Conservation (phyloP, 2,797 vertebrate genomes). For the Chaunax sp. region DNA sequence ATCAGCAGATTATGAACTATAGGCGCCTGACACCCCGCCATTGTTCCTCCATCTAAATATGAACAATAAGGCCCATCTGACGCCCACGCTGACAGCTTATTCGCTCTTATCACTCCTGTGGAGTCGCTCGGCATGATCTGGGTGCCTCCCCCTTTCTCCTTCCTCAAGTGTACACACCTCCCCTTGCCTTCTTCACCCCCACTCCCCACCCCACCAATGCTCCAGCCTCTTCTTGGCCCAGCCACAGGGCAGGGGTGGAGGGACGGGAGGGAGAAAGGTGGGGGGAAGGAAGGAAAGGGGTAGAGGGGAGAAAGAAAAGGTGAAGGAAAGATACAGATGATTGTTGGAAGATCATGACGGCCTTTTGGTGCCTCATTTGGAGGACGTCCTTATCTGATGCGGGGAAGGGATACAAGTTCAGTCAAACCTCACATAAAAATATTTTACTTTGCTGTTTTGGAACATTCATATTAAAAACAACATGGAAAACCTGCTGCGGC, state of each 20-base stretch:
- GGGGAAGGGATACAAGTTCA: background rate
- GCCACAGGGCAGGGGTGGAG: conserved; percentile 47
- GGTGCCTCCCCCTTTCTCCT: conserved; percentile 46
- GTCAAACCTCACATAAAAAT: conserved; percentile 6
- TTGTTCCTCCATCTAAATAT: conserved; percentile 88
- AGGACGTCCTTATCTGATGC: too few relatives aligned
- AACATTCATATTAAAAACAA: background rate
- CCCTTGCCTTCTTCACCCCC: conserved; percentile 6
- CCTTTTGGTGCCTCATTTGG: conserved; percentile 23
- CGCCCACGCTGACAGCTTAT: conserved; percentile 75
- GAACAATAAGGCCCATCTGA: conserved; percentile 84
- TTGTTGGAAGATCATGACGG: conserved; percentile 16
- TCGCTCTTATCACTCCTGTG: conserved; percentile 74
- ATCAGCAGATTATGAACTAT: conserved; percentile 87
- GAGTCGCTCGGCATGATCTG: conserved; percentile 73
- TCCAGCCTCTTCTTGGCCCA: conserved; percentile 35
- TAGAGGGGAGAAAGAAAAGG: conserved; percentile 33
- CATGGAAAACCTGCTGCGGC: conserved; percentile 14
- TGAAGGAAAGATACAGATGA: conserved; percentile 22
- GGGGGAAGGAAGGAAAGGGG: conserved; percentile 15
- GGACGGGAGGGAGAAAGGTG: conserved; percentile 26
- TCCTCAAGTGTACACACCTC: conserved; percentile 48
- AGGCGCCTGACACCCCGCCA: conserved; percentile 81
- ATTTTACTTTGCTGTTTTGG: background rate
- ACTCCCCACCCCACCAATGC: conserved; percentile 2